phyloP scores from a whole-genome alignment of 2,888 invertebrate species.

The Amiota mariae region DNA sequence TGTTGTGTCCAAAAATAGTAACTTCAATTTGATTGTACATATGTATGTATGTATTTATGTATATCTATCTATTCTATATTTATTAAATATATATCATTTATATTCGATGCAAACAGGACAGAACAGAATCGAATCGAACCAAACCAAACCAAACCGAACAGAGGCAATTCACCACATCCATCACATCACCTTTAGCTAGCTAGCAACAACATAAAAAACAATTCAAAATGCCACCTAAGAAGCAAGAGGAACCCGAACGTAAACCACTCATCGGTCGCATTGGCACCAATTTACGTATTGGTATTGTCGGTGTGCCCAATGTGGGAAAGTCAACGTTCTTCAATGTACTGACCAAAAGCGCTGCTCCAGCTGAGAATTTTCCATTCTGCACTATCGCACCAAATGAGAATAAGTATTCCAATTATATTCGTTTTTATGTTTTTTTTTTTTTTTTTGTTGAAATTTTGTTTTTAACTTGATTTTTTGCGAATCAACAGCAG shows the following conservation, averaged over 20 bases:
- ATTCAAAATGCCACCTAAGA: conserved; percentile 81
- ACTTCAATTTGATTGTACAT: background rate
- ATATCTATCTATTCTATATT: too few species aligned
- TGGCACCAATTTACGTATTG: conserved; percentile 96
- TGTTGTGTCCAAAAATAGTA: conserved; percentile 20
- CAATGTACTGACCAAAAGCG: conserved; percentile 98
- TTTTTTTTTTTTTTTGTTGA: conserved; percentile 28
- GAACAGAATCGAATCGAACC: too few species aligned
- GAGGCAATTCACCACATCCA: background rate
- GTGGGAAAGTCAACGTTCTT: conserved; percentile 99
- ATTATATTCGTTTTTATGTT: conserved; percentile 37
- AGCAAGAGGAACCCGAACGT: conserved; percentile 90
- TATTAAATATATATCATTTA: too few species aligned
- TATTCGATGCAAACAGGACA: too few species aligned
- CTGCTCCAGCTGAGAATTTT: conserved; percentile 98
- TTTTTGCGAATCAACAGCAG: too few species aligned
- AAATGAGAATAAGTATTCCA: conserved; percentile 97
- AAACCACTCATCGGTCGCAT: conserved; percentile 95
- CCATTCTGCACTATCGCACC: conserved; percentile 99
- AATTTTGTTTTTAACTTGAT: too few species aligned
- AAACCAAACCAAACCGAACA: too few species aligned
- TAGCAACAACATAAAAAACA: too few species aligned
- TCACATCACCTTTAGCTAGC: too few species aligned
- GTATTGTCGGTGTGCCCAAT: conserved; percentile 94
- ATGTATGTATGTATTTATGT: too few species aligned